phyloP scores from a whole-genome alignment of 2,113 vertebrate genomes.

The Struthio camelus region DNA sequence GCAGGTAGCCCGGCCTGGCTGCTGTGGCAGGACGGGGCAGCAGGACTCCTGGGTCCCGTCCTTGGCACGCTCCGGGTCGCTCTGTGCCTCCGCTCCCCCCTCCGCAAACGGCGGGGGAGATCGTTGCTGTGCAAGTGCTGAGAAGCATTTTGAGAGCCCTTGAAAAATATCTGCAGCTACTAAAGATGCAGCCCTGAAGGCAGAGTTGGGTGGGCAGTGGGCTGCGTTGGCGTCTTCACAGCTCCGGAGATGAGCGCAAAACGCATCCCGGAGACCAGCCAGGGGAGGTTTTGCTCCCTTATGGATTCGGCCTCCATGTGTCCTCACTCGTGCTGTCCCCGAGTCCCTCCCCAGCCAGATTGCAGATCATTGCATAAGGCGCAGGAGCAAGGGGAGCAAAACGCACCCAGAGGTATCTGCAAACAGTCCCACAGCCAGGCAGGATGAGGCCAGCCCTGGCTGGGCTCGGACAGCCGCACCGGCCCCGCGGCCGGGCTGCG shows the following conservation, averaged over 20 bases:
- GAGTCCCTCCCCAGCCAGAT: fast-evolving
- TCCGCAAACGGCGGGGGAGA: fast-evolving
- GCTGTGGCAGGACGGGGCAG: not conserved
- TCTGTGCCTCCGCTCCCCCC: not conserved
- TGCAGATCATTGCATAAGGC: not conserved
- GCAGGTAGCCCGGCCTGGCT: not conserved
- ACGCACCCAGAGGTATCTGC: fast-evolving
- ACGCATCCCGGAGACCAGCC: not conserved
- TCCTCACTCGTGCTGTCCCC: not conserved
- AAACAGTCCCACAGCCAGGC: not conserved
- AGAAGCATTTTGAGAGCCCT: not conserved
- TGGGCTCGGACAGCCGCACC: not conserved
- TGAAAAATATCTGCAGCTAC: not conserved
- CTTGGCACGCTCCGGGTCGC: not conserved
- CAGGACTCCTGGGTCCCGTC: not conserved
- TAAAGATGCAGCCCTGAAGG: not conserved
- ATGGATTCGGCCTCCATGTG: not conserved
- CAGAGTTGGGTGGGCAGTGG: not conserved
- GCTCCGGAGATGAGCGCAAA: not conserved
- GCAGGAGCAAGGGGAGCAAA: not conserved
- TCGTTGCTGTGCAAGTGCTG: fast-evolving
- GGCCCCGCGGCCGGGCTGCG: not conserved
- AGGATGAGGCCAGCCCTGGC: not conserved
- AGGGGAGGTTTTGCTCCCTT: fast-evolving
- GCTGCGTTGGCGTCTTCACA: fast-evolving